Conservation (phyloP, 2,113 vertebrate genomes). For the Aspiorhynchus laticeps region DNA sequence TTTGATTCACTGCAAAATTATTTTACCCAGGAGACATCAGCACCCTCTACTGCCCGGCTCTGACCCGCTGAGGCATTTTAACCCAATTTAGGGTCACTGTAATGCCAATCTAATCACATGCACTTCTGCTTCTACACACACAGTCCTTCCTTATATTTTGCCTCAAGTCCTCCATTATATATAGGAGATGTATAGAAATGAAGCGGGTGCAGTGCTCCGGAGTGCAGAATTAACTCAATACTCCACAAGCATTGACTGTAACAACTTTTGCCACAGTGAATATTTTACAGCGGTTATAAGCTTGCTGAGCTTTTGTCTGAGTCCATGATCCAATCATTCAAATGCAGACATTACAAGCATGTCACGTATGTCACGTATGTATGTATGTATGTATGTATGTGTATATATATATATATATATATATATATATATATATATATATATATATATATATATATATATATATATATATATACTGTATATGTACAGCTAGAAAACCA, state of each 20-base stretch:
- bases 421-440: too few species aligned
- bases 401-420: too few species aligned
- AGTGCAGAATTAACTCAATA: neutral
- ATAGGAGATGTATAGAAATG: neutral
- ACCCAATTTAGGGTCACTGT: neutral
- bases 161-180: neutral
- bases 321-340: neutral
- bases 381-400: too few species aligned
- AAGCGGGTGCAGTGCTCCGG: neutral
- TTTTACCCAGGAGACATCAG: neutral
- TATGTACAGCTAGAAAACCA: neutral
- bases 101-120: neutral
- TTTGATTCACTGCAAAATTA: neutral
- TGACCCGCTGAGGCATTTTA: neutral
- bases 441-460: too few species aligned
- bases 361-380: too few species aligned
- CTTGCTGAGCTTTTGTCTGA: neutral
- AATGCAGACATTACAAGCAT: neutral
- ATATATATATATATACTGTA: neutral
- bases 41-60: constrained; percentile 8
- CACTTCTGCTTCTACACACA: neutral
- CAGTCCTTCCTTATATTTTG: neutral
- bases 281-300: neutral
- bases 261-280: neutral
- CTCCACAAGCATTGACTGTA: neutral